Evolutionary conservation across 2,113 vertebrate genomes (phyloP).

Genomic region (Clinocottus analis): DNA sequence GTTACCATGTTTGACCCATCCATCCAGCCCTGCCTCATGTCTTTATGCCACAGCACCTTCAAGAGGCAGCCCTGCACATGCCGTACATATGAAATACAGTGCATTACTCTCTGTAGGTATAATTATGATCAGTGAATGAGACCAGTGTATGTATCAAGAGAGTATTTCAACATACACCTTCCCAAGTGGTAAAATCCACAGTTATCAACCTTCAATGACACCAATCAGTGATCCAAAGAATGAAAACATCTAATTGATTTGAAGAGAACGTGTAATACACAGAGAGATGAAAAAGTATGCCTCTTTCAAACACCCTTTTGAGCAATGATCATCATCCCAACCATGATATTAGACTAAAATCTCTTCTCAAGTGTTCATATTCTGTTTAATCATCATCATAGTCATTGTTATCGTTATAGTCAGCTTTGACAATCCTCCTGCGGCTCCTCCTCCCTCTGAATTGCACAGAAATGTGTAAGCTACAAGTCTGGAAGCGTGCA

Average conservation of each 20-base stretch:
- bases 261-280: not conserved
- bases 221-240: too few relatives aligned
- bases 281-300: too few relatives aligned
- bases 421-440: not conserved
- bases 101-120: too few relatives aligned
- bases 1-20: not conserved
- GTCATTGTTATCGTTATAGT: not conserved
- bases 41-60: not conserved
- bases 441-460: not conserved
- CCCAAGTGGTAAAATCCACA: too few relatives aligned
- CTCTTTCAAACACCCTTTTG: not conserved
- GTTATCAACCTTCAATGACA: too few relatives aligned
- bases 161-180: too few relatives aligned
- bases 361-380: not conserved
- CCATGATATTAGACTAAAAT: not conserved
- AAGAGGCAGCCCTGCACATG: not conserved
- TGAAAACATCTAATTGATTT: too few relatives aligned
- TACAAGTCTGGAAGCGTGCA: too few relatives aligned
- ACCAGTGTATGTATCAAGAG: too few relatives aligned
- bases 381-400: not conserved
- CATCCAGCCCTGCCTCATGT: not conserved
- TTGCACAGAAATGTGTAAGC: too few relatives aligned
- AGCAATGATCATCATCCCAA: not conserved
- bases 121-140: not conserved
- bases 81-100: not conserved